phyloP scores from a whole-genome alignment of 2,797 vertebrate species.

The Hydrolagus colliei region DNA sequence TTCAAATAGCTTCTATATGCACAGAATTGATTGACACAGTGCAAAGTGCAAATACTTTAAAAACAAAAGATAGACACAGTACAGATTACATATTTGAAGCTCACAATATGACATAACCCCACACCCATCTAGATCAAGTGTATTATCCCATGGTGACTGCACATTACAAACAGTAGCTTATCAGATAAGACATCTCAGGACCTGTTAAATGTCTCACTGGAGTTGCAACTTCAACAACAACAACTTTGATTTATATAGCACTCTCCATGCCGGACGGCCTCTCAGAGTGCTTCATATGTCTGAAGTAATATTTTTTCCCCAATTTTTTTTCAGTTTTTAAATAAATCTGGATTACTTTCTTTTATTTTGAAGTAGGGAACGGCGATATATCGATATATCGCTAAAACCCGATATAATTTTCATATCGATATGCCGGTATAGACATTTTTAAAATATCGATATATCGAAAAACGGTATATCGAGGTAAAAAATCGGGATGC shows the following conservation, averaged over 20 bases:
- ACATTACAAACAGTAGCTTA: background rate
- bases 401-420: too few relatives aligned
- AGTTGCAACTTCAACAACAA: background rate
- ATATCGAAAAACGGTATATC: too few relatives aligned
- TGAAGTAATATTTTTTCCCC: background rate
- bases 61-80: background rate
- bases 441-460: too few relatives aligned
- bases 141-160: background rate
- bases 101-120: background rate
- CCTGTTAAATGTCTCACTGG: background rate
- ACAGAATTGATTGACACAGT: background rate
- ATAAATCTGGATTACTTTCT: background rate
- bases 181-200: background rate
- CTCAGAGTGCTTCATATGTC: background rate
- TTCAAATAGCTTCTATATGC: background rate
- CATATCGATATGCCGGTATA: too few relatives aligned
- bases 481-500: too few relatives aligned
- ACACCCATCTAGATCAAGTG: background rate
- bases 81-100: background rate
- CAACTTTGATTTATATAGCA: too few relatives aligned
- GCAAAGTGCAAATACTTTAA: background rate
- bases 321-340: background rate
- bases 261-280: too few relatives aligned
- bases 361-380: background rate
- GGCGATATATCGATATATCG: too few relatives aligned